Conservation (phyloP, 2,888 invertebrate genomes). For the Acleris holmiana region DNA sequence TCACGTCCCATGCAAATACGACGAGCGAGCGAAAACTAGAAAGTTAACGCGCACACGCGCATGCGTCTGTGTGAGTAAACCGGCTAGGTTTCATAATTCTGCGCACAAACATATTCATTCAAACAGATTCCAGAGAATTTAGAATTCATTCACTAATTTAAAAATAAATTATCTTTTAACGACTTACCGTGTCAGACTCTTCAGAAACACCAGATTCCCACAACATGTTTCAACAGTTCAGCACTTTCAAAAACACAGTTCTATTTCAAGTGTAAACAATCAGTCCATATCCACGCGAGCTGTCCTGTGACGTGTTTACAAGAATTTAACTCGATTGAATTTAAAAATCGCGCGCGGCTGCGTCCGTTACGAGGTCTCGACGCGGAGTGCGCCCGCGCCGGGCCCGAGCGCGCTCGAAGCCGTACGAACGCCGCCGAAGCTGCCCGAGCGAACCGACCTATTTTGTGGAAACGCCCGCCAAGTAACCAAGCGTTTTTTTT, state of each 20-base stretch:
- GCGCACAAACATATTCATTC: slow-evolving; percentile 49
- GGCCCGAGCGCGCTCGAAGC: slow-evolving; percentile 59
- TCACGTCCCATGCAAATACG: slow-evolving; percentile 83
- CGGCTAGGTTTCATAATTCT: slow-evolving; percentile 72
- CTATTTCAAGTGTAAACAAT: slow-evolving; percentile 48
- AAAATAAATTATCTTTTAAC: slow-evolving; percentile 38
- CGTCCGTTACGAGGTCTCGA: slow-evolving; percentile 64
- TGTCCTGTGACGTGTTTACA: slow-evolving; percentile 70
- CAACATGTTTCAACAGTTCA: slow-evolving; percentile 75
- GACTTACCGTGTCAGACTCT: slow-evolving; percentile 77
- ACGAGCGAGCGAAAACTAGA: slow-evolving; percentile 82
- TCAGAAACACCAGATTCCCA: slow-evolving; percentile 78
- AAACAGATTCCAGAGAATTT: slow-evolving; percentile 24
- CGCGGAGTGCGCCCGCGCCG: slow-evolving; percentile 71
- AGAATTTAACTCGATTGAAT: slow-evolving; percentile 47
- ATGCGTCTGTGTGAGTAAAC: slow-evolving; percentile 50
- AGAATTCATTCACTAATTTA: slow-evolving; percentile 34
- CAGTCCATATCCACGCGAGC: slow-evolving; percentile 62
- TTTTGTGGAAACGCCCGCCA: slow-evolving; percentile 70
- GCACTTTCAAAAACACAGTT: slow-evolving; percentile 54
- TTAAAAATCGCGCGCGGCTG: slow-evolving; percentile 62
- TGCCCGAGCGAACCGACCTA: slow-evolving; percentile 73
- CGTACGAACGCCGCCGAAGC: slow-evolving; percentile 63
- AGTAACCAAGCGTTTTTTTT: slow-evolving; percentile 74
- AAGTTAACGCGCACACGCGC: slow-evolving; percentile 73